A percentile compares a stretch with the other conserved stretches of the same genome.
Evolutionary conservation across 2,113 vertebrate genomes (phyloP).

Genomic region (Psammodynastes pulverulentus): DNA sequence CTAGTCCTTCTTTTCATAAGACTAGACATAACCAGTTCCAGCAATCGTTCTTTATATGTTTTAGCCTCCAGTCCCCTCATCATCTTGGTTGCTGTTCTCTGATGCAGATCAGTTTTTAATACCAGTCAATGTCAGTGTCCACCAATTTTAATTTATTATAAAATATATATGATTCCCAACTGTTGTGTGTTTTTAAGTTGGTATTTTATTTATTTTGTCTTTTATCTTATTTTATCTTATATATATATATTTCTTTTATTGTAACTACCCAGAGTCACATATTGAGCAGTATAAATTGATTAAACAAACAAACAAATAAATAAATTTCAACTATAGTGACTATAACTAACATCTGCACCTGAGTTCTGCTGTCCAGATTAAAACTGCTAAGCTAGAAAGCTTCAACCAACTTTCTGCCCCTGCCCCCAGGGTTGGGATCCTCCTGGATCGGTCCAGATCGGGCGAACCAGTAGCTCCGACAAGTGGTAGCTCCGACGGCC

Average conservation of each 20-base stretch:
- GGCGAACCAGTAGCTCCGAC: no score
- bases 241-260: neutral
- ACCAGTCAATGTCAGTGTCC: neutral
- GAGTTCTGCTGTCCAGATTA: neutral
- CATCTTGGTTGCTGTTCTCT: no score
- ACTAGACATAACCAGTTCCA: no score
- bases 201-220: no score
- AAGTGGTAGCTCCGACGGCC: no score
- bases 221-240: no score
- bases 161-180: neutral
- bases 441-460: no score
- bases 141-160: neutral
- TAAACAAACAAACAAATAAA: neutral
- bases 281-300: neutral
- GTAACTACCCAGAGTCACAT: neutral
- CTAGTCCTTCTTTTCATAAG: no score
- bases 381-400: neutral
- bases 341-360: neutral
- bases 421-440: no score
- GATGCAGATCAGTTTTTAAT: neutral
- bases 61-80: no score
- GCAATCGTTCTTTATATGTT: no score
- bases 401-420: no score
- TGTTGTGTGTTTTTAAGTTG: neutral
- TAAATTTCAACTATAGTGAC: neutral